Conservation (phyloP, 2,113 vertebrate species). For the Alethe castanea region DNA sequence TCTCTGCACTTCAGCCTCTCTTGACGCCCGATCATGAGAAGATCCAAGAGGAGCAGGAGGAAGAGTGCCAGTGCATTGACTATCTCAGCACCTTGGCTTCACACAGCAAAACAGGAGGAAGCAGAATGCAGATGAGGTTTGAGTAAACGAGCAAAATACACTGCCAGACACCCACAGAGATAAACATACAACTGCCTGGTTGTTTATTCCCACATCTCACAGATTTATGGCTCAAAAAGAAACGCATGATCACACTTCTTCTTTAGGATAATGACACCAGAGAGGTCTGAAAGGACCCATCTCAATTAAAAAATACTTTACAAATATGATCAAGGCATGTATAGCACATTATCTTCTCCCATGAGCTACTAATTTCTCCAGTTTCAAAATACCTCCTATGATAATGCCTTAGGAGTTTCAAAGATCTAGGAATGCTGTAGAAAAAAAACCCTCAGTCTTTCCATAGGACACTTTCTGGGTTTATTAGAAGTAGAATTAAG, state of each 20-base stretch:
- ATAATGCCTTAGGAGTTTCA: background rate
- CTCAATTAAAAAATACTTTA: background rate
- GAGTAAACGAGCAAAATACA: background rate
- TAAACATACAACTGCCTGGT: background rate
- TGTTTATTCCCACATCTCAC: background rate
- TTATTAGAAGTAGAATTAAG: background rate
- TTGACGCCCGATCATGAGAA: slow-evolving; percentile 87
- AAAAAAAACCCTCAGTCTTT: background rate
- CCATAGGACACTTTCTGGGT: background rate
- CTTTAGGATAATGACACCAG: background rate
- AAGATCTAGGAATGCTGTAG: background rate
- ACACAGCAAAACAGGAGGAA: background rate
- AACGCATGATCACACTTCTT: background rate
- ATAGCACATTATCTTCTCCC: background rate
- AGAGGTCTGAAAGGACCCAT: background rate
- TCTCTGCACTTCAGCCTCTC: slow-evolving; percentile 86
- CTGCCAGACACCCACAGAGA: background rate
- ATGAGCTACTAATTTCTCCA: background rate
- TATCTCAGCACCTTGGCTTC: slow-evolving; percentile 89
- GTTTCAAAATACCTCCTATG: background rate
- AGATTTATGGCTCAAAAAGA: background rate
- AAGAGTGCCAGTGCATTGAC: slow-evolving; percentile 86
- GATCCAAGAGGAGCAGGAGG: slow-evolving; percentile 86
- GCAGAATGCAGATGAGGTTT: background rate
- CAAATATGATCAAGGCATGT: background rate